A percentile compares a stretch with the other conserved stretches of the same genome.
Conservation (phyloP, 2,113 vertebrate genomes). For the Felis chaus region DNA sequence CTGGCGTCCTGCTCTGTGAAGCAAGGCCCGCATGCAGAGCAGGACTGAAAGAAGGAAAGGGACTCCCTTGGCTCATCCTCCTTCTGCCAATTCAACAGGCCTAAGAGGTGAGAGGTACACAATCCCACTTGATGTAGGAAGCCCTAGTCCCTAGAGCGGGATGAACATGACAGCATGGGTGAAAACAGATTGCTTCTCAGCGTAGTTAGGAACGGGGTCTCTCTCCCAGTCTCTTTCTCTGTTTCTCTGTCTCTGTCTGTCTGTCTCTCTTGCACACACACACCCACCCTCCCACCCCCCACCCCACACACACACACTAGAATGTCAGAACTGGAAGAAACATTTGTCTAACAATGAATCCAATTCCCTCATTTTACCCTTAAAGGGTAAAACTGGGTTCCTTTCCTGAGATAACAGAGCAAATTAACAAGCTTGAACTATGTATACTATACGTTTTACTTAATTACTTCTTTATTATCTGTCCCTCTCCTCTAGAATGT, state of each 20-base stretch:
- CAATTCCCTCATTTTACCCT: conserved; percentile 22
- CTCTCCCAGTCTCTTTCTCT: neutral
- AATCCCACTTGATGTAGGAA: conserved; percentile 41
- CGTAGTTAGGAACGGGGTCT: neutral
- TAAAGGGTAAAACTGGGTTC: neutral
- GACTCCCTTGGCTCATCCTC: conserved; percentile 67
- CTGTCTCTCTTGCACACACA: neutral
- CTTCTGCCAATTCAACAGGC: conserved; percentile 65
- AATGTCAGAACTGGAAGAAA: conserved; percentile 35
- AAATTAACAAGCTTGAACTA: neutral
- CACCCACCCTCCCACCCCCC: neutral
- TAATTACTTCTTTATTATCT: neutral
- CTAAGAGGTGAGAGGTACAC: conserved; percentile 54
- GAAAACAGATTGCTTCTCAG: conserved; percentile 23
- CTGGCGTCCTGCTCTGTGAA: conserved; percentile 81
- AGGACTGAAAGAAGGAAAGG: conserved; percentile 82
- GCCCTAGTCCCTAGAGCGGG: conserved; percentile 11
- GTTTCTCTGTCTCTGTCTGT: neutral
- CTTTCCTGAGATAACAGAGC: conserved; percentile 26
- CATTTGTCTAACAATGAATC: conserved; percentile 1
- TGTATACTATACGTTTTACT: neutral
- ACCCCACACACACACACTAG: neutral
- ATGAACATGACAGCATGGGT: conserved; percentile 17
- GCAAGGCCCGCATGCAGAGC: conserved; percentile 70
- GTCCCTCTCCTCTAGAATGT: neutral